phyloP scores from a whole-genome alignment of 2,888 invertebrate species.

The Drosophila quasianomalipes region DNA sequence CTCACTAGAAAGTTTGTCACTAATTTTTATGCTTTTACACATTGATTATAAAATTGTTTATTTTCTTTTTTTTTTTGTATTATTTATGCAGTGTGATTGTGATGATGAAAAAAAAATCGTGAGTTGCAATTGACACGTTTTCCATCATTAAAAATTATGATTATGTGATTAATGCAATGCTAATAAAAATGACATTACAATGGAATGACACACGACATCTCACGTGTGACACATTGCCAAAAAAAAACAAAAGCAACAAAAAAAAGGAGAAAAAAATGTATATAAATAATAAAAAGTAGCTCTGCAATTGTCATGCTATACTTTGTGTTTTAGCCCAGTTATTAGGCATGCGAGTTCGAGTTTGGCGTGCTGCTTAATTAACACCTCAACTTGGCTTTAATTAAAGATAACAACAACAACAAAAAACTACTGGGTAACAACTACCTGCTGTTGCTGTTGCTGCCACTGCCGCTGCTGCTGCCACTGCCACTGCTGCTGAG shows the following conservation, averaged over 20 bases:
- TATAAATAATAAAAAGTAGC: conserved; percentile 8
- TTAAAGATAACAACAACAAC: conserved; percentile 39
- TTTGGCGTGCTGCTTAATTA: conserved; percentile 57
- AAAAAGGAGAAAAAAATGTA: not conserved
- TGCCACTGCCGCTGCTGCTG: conserved; percentile 10
- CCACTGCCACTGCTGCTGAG: conserved; percentile 30
- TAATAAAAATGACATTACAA: conserved; percentile 64
- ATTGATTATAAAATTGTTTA: conserved; percentile 18
- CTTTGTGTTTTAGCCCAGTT: conserved; percentile 65
- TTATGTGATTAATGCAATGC: conserved; percentile 65
- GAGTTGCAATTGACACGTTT: conserved; percentile 64
- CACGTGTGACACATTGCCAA: conserved; percentile 58
- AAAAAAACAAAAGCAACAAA: conserved; percentile 29
- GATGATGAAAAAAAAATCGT: conserved; percentile 28
- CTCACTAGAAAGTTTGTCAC: conserved; percentile 29
- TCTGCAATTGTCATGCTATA: not conserved
- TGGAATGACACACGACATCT: conserved; percentile 48
- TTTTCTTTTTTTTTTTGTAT: not conserved
- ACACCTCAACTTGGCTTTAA: conserved; percentile 61
- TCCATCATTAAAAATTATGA: conserved; percentile 74
- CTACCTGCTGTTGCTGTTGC: not conserved
- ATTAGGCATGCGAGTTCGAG: conserved; percentile 53
- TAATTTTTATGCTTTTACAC: not conserved
- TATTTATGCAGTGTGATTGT: conserved; percentile 37
- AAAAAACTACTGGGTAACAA: not conserved